These are phyloP conservation scores for Plagiodera versicolora DNA, from an alignment of 2,888 invertebrate genomes.

Conservation along the genomic window DNA sequence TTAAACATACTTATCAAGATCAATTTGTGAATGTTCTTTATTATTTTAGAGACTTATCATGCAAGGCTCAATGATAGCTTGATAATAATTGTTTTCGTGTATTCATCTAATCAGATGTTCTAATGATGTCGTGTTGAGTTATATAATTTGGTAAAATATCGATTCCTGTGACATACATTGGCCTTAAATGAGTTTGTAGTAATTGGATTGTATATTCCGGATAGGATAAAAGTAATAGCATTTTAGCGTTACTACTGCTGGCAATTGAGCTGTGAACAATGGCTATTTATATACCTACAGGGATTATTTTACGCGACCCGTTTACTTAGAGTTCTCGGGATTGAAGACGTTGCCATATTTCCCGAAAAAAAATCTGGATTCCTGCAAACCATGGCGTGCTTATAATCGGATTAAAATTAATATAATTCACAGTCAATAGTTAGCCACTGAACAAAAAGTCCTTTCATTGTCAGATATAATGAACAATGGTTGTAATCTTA, in stretches of 20 bases:
- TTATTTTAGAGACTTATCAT: not conserved
- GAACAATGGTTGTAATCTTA: too few relatives aligned
- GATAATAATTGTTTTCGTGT: not conserved
- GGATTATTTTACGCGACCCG: not conserved
- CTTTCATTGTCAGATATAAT: too few relatives aligned
- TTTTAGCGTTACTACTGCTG: not conserved
- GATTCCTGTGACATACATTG: not conserved
- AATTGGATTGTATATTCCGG: not conserved
- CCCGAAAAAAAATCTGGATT: too few relatives aligned
- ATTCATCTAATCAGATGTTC: too few relatives aligned
- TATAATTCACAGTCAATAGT: too few relatives aligned
- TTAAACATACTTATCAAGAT: too few relatives aligned
- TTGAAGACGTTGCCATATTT: too few relatives aligned
- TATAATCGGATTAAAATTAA: too few relatives aligned
- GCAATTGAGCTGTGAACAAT: not conserved
- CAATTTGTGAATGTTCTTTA: too few relatives aligned
- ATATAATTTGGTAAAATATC: not conserved
- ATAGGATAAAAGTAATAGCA: not conserved
- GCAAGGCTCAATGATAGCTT: not conserved
- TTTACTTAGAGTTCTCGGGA: too few relatives aligned
- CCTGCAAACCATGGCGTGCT: too few relatives aligned
- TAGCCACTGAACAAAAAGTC: too few relatives aligned
- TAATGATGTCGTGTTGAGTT: not conserved
- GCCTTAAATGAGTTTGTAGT: not conserved
- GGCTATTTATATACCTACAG: not conserved